Base-by-base conservation (phyloP, 2,113 vertebrate genomes). In the Pitta sordida region DNA sequence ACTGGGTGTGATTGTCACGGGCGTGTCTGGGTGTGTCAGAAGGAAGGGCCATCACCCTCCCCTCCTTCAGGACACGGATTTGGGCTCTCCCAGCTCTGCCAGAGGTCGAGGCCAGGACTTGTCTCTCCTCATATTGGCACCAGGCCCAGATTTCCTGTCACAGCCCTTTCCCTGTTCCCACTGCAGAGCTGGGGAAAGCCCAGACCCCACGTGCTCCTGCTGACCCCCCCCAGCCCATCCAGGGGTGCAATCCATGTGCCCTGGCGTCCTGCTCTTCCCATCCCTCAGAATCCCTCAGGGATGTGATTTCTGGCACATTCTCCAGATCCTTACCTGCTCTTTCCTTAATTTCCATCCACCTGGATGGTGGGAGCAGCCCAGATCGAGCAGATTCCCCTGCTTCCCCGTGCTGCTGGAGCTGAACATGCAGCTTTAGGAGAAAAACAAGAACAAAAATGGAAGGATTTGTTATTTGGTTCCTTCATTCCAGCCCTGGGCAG, bases 1-100 rank as follows among this genome's bases (percentile, higher is more conserved):
- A 4, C 19, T 1, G 10, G 53, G 21, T 7, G 37, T 24, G 46
- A 11, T 4, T 6, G 15, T 4, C n/a, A 37, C 22, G 53, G 53
- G 46, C 9, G 0, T 14, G 67, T 11, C 23, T 48, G 19, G 5
- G 39, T n/a, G 2, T 51, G 65, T 17, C 8, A 2, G 2, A 26
- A 13, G 22, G 30, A 15, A 11, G 32, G 2, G 48, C 73, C 24
- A 0, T 7, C 0, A 2, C 51, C 30, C 39, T 21, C 11, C 15
- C 27, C 51, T 19, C 59, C 2, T 6, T 26, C 55, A 11, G 64
- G 51, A 30, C 53, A 58, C 64, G 65, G 34, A 17, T 62, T 82
- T 53, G 13, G 87, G 44, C 51, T 64, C 27, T 69, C 39, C 71
- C 1, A 0, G 27, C 9, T n/a, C 71, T 48, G 37, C 65, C 0